Percentiles rank a stretch among this genome's conserved stretches.
Evolutionary conservation across 2,113 vertebrate genomes (phyloP).

Genomic region (Thalassarche chlororhynchos): DNA sequence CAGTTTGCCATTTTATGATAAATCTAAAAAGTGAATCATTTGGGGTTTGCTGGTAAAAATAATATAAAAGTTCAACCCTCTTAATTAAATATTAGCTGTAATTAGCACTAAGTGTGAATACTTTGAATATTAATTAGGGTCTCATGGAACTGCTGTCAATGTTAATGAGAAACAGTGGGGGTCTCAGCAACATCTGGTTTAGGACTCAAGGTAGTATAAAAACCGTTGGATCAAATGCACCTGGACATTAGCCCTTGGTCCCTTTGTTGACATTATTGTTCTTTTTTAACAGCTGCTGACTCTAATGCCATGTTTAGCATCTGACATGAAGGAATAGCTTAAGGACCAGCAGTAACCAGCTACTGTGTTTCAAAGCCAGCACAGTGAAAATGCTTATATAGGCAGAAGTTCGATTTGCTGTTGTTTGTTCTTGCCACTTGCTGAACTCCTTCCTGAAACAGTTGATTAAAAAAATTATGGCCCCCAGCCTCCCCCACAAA

Average conservation of each 20-base stretch:
- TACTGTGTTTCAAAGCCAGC: neutral
- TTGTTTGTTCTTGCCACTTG: neutral
- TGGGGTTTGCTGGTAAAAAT: constrained; percentile 56
- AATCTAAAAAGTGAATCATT: neutral
- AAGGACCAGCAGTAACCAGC: neutral
- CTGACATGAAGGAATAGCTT: neutral
- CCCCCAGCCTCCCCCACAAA: neutral
- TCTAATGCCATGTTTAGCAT: neutral
- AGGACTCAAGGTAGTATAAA: constrained; percentile 45
- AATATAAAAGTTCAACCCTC: constrained; percentile 61
- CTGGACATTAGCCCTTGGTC: neutral
- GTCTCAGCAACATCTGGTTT: constrained; percentile 77
- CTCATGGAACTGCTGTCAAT: constrained; percentile 71
- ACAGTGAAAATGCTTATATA: neutral
- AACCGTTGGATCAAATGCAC: neutral
- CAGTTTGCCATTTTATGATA: neutral
- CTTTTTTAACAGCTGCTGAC: neutral
- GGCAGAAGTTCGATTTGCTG: neutral
- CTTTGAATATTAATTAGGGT: constrained; percentile 78
- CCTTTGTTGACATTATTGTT: neutral
- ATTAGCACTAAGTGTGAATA: constrained; percentile 77
- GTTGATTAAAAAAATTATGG: neutral
- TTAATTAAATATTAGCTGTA: constrained; percentile 85
- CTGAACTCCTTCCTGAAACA: neutral
- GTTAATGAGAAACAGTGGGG: constrained; percentile 78